These are phyloP conservation scores for Stenichneumon culpator DNA, from an alignment of 2,888 invertebrate genomes.

Conservation along the genomic window DNA sequence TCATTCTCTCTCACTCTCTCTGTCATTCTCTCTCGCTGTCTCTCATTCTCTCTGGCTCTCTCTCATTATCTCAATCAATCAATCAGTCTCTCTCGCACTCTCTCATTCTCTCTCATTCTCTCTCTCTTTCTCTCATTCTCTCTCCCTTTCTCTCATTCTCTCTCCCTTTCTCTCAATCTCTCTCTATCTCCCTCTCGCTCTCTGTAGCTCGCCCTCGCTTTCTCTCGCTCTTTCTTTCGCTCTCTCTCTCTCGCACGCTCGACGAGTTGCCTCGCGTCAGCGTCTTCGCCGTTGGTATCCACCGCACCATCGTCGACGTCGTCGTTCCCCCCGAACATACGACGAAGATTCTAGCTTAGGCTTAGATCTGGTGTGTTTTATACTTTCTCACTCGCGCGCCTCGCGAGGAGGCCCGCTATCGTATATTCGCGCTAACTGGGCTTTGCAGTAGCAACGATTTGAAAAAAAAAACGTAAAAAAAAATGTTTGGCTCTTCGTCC, in stretches of 20 bases:
- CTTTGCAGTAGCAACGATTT: neutral
- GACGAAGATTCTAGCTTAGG: neutral
- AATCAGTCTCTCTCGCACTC: no score
- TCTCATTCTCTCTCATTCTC: no score
- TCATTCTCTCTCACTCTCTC: no score
- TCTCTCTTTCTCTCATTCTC: no score
- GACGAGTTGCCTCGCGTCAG: constrained; percentile 8
- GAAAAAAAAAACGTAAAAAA: neutral
- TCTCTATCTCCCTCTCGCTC: constrained; percentile 35
- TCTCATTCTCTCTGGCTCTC: no score
- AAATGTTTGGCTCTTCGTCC: neutral
- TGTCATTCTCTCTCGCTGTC: no score
- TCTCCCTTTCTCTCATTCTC: no score
- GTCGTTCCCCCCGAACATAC: neutral
- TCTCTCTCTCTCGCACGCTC: neutral
- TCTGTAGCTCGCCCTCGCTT: no score
- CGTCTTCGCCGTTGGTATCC: neutral
- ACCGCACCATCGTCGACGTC: neutral
- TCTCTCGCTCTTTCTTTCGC: neutral
- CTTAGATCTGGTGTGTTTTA: neutral
- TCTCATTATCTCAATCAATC: no score
- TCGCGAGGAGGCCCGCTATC: neutral
- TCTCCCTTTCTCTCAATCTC: neutral
- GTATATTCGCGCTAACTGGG: neutral
- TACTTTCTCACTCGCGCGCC: neutral